Evolutionary conservation across 2,113 vertebrate species (phyloP), one percentile per base, ranked within the genome.

Genomic region (Hirundichthys speculiger): DNA sequence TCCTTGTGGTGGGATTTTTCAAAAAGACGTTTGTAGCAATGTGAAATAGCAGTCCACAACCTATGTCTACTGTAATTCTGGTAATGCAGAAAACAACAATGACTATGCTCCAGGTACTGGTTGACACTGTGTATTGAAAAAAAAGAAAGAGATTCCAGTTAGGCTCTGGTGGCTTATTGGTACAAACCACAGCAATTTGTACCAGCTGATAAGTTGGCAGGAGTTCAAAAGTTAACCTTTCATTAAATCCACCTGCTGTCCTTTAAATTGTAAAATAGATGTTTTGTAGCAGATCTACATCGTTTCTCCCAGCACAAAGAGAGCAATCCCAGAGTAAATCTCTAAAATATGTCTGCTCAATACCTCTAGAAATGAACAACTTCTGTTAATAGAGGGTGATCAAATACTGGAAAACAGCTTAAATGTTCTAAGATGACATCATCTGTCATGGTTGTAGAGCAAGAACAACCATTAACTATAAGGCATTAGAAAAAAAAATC

Each of bases 211-310:
- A 24, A 13, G 21, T 15, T 63, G 60, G 21, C 38, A 41, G 21
- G 16, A 24, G 19, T 24, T 63, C 47, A 27, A 50, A 27, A 63
- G 60, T 42, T 42, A 13, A 63, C 41, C n/a, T 62, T 50, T 47
- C 25, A 63, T 51, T 27, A 51, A 51, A 63, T 42, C 38, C 60
- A 63, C 48, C 38, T 27, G 60, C 60, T 63, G 60, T 20, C 42
- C 11, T 11, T 20, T 51, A 20, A 51, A 47, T 38, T 41, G 60
- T 9, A 22, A 24, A n/a, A 27, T n/a, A 48, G 43, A 13, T 7
- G 45, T 48, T 61, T 61, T 21, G 27, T 61, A 61, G 20, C 27
- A 1, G 30, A 61, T 38, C 18, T 12, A 13, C n/a, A 45, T 30
- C 13, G 30, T 39, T 49, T 50, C 10, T 25, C 16, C 15, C 7